Percentiles rank a stretch among this genome's conserved stretches.
Evolutionary conservation across 64 coral and sea anemone genomes (phyloP).

Genomic region (Dendronephthya gigantea): DNA sequence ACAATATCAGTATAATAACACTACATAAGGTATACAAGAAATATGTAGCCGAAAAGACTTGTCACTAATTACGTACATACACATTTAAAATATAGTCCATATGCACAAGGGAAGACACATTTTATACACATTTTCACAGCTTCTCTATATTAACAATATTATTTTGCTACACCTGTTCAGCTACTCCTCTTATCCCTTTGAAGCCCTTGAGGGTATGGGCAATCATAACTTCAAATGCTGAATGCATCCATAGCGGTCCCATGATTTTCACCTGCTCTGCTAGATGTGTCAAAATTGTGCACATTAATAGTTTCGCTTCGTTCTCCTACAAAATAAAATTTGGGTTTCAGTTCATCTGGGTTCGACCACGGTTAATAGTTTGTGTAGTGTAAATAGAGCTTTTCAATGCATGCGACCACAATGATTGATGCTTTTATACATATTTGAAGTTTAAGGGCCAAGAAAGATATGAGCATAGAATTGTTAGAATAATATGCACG

Average conservation of each 20-base stretch:
- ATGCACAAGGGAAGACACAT: background rate
- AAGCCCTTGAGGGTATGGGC: background rate
- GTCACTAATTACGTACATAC: too few relatives aligned
- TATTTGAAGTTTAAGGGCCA: background rate
- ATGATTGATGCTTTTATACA: too few relatives aligned
- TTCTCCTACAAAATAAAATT: background rate
- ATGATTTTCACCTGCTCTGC: background rate
- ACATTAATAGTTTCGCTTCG: background rate
- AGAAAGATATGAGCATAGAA: too few relatives aligned
- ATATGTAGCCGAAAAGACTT: too few relatives aligned
- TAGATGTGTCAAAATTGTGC: slow-evolving; percentile 4
- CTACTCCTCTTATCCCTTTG: background rate
- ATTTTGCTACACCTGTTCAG: background rate
- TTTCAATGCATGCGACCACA: background rate
- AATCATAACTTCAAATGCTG: background rate
- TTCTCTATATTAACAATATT: background rate
- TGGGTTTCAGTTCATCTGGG: background rate
- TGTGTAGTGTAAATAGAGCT: background rate
- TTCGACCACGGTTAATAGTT: background rate
- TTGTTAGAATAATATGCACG: too few relatives aligned
- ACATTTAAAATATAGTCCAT: background rate
- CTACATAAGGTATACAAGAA: too few relatives aligned
- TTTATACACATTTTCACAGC: background rate
- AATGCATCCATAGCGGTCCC: background rate
- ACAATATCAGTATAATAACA: too few relatives aligned